Base-by-base conservation (phyloP, 2,113 vertebrate genomes). In the Pygoscelis antarcticus region DNA sequence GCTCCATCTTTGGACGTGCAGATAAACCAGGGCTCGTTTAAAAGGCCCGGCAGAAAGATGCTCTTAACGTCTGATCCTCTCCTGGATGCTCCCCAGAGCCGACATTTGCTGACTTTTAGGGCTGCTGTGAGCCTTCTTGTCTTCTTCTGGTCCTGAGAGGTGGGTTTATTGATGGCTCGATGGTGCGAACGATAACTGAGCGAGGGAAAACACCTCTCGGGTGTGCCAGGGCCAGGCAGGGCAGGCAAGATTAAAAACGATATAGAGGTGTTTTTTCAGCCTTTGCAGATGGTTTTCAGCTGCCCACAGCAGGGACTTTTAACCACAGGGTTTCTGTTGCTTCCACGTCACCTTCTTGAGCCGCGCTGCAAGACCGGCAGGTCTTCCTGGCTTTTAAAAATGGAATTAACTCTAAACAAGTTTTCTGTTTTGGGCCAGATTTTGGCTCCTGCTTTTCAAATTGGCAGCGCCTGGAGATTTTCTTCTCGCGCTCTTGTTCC, bases 401-500 rank as follows among this genome's bases (percentile, higher is more conserved):
- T 10, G 3, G 7, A n/a, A 26, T 79, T 52, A 27, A 16, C 20
- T 61, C 36, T 10, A 7, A 23, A 27, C 8, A 16, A 47, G 6
- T 79, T 91, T 62, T 25, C 38, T 29, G 15, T 65, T 79, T 72
- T 54, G 26, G 54, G 49, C 9, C 49, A 25, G 25, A 54, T 57
- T 92, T 65, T 44, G 64, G 27, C 30, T 82, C 12, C 44, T 40
- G 55, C 30, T 92, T 49, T 16, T 66, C 23, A 3, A 16, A 26
- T 9, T 2, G 38, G 30, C 34, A 1, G 2, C 1, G 1, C 12
- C 4, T 2, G 11, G 30, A 16, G 57, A 10, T 42, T 78, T 51
- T 16, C 30, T 25, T 29, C 7, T 7, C 6, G 7, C 9, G 42
- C 25, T 49, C 30, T 54, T 58, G 10, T 9, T 66, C 44, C 69